Evolutionary conservation across 2,113 vertebrate genomes (phyloP).

Genomic region (Puffinus mauretanicus): DNA sequence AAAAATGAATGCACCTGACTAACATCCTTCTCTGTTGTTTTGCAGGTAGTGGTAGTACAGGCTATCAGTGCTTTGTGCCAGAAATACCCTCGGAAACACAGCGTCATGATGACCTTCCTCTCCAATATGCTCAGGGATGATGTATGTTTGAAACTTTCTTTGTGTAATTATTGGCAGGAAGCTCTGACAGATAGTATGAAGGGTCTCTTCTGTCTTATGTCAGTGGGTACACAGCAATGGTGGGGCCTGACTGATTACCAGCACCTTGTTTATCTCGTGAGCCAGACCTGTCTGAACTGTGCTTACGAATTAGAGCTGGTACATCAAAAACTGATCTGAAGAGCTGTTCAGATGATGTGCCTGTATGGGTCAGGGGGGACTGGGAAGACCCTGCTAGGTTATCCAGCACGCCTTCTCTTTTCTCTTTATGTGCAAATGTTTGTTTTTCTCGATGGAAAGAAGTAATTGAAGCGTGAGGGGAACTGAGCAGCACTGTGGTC

Average conservation of each 20-base stretch:
- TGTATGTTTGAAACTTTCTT: constrained; percentile 71
- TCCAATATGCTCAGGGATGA: constrained; percentile 99
- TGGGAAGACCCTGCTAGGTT: background rate
- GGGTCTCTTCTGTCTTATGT: background rate
- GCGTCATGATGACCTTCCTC: constrained; percentile 98
- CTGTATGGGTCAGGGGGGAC: background rate
- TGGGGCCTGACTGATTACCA: background rate
- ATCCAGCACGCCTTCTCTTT: background rate
- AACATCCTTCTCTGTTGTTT: background rate
- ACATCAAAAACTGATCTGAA: background rate
- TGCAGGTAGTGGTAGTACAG: constrained; percentile 97
- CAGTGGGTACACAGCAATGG: background rate
- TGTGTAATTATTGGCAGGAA: background rate
- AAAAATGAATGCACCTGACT: accelerated
- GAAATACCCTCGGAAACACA: constrained; percentile 97
- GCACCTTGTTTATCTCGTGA: background rate
- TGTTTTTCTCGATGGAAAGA: background rate
- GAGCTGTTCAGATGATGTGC: background rate
- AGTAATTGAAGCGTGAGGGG: background rate
- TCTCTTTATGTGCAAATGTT: background rate
- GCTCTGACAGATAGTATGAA: background rate
- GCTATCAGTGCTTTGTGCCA: constrained; percentile 97
- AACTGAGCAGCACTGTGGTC: background rate
- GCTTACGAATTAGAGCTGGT: background rate
- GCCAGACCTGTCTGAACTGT: background rate